Evolutionary conservation across 2,888 invertebrate genomes (phyloP).

Genomic region (Galeopsomyia nigrocyanea): DNA sequence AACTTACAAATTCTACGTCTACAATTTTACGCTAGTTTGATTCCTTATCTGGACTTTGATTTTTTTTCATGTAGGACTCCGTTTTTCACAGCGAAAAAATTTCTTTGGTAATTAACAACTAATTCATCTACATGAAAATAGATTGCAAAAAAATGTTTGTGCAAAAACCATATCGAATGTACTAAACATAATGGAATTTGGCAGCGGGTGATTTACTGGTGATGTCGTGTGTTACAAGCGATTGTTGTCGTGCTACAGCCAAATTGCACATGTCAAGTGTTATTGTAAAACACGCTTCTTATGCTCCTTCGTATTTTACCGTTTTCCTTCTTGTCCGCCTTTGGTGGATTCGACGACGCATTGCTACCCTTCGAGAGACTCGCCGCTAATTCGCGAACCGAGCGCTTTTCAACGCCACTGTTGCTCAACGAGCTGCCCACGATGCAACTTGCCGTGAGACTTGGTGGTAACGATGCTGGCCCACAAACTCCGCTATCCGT

Average conservation of each 20-base stretch:
- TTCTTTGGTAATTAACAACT: too few relatives aligned
- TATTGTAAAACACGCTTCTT: constrained; percentile 42
- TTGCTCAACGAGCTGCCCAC: constrained; percentile 67
- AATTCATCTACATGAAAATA: too few relatives aligned
- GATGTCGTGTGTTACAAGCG: constrained; percentile 24
- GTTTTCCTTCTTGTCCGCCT: constrained; percentile 65
- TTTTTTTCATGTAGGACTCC: not conserved
- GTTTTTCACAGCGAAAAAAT: too few relatives aligned
- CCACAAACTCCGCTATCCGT: constrained; percentile 68
- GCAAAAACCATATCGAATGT: constrained; percentile 23
- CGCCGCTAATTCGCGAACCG: constrained; percentile 71
- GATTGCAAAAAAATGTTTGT: constrained; percentile 6
- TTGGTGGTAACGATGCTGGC: constrained; percentile 66
- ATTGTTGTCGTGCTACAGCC: constrained; percentile 11
- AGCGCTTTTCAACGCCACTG: constrained; percentile 70
- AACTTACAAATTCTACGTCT: not conserved
- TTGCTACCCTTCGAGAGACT: constrained; percentile 65
- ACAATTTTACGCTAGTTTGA: too few relatives aligned
- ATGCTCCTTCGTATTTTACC: constrained; percentile 56
- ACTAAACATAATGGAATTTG: constrained; percentile 22
- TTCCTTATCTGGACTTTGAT: not conserved
- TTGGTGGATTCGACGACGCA: constrained; percentile 37
- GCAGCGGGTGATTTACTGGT: constrained; percentile 18
- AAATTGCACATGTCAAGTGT: constrained; percentile 23
- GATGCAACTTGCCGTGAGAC: constrained; percentile 65